Base-by-base conservation (phyloP, 2,888 invertebrate genomes). In the Sericinus montela region DNA sequence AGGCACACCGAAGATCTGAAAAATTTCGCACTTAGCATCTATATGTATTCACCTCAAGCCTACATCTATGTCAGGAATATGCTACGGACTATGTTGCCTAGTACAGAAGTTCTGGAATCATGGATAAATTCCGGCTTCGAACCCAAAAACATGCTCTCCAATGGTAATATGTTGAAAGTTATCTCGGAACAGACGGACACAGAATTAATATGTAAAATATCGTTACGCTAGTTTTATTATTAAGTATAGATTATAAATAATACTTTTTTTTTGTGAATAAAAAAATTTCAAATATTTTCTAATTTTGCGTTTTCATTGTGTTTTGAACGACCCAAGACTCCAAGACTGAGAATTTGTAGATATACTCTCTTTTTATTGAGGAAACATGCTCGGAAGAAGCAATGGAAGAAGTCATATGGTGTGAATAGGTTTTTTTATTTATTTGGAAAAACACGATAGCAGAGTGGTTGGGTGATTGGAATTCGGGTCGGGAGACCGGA, bases 41-140 rank as follows among this genome's bases (percentile, higher is more conserved):
- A 88, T 58, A 87, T 83, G 57, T 87, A 86, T 56, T 87, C 88
- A 0, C 88, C 88, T 0, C 88, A 88, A 60, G 82, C 87, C 0
- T 88, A 88, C 44, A 79, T 88, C 54, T 88, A 88, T 57, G 69
- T 80, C 47, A 76, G 88, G 51, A 88, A 88, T 63, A 79, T 78
- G 6, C 64, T 88, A 57, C 65, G 88, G 52, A 88, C 88, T 2
- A 68, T 86, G 68, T 62, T 88, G 53, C 88, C 88, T 0, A 79
- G 85, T 60, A 85, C 85, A 4, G 86, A 87, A 38, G 72, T 85
- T 0, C 45, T 88, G 16, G 84, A 88, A 1, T 72, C 77, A 0
- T 88, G 88, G 88, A 48, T 85, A 0, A 69, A 67, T 1, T 62
- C 81, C 0, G 88, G 88, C 0, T 80, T 67, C 54, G 72, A 79